phyloP scores from a whole-genome alignment of 2,113 vertebrate genomes.

The Irena cyanogastra region DNA sequence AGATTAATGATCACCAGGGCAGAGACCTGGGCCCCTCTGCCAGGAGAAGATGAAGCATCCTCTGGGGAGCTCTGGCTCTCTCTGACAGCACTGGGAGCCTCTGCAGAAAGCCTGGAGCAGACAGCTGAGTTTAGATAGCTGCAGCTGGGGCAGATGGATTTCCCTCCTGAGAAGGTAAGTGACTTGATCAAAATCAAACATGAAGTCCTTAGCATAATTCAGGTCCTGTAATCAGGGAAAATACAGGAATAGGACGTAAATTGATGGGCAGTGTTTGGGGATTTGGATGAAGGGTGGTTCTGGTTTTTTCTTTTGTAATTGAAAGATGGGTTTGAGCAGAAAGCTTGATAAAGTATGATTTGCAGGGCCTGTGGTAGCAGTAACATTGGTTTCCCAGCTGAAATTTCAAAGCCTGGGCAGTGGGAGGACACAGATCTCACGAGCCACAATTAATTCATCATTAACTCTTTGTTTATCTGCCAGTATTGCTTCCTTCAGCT shows the following conservation, averaged over 20 bases:
- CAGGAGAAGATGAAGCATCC: slow-evolving; percentile 46
- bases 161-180: neutral
- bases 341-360: neutral
- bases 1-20: slow-evolving; percentile 28
- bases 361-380: neutral
- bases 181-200: slow-evolving; percentile 17
- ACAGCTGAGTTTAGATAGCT: neutral
- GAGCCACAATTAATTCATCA: neutral
- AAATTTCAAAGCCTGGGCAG: neutral
- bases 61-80: neutral
- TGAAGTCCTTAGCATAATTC: neutral
- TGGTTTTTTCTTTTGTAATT: neutral
- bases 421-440: neutral
- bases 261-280: neutral
- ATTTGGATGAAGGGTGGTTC: neutral
- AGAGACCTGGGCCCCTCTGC: neutral
- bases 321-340: neutral
- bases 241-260: neutral
- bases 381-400: neutral
- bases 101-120: neutral
- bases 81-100: neutral
- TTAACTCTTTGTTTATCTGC: neutral
- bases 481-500: neutral
- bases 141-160: neutral
- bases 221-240: neutral